Evolutionary conservation across 2,797 vertebrate genomes (phyloP).

Genomic region (Astyanax mexicanus): DNA sequence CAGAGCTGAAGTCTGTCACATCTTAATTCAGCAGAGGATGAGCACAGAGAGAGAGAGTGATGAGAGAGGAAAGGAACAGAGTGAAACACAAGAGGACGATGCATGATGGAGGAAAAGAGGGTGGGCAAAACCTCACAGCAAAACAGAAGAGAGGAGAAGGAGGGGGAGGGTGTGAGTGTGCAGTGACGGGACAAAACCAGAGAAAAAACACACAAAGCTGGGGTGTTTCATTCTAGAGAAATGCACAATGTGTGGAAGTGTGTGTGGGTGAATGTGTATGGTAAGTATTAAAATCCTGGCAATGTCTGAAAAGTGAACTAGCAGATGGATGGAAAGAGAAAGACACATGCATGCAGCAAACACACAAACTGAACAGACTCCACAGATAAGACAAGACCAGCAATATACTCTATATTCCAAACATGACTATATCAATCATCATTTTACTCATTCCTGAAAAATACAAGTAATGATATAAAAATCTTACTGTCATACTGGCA

Average conservation of each 20-base stretch:
- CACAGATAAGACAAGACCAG: conserved; percentile 1
- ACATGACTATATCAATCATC: too few relatives aligned
- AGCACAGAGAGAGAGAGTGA: background rate
- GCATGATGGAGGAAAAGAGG: background rate
- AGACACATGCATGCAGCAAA: background rate
- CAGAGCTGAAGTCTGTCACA: conserved; percentile 8
- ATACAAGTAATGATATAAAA: too few relatives aligned
- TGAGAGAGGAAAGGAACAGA: conserved; percentile 2
- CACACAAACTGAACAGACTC: background rate
- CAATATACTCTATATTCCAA: too few relatives aligned
- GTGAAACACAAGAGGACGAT: background rate
- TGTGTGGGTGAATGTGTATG: background rate
- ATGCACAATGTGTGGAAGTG: background rate
- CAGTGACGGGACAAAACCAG: background rate
- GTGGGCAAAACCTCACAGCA: background rate
- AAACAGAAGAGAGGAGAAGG: conserved; percentile 25
- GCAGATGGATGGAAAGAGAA: background rate
- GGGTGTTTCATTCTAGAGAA: background rate
- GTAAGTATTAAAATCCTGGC: background rate
- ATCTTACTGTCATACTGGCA: too few relatives aligned
- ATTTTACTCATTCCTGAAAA: too few relatives aligned
- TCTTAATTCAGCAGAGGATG: background rate
- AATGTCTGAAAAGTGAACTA: background rate
- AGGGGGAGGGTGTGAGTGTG: background rate
- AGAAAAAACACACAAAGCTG: background rate